Percentiles rank a stretch among this genome's conserved stretches.
Evolutionary conservation across 2,113 vertebrate genomes (phyloP).

Genomic region (Camelus bactrianus): DNA sequence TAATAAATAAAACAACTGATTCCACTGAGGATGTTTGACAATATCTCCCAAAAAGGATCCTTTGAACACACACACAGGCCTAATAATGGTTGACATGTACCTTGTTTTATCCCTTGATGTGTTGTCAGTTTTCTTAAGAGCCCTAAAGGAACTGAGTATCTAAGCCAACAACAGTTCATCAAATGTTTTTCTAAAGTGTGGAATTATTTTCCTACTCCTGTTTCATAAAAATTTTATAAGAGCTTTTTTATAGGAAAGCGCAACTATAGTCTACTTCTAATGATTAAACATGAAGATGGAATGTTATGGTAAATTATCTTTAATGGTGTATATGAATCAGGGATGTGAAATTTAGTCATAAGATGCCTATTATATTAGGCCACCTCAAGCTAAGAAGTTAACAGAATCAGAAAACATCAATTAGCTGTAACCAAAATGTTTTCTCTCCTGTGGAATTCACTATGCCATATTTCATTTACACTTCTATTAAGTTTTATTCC

Average conservation of each 20-base stretch:
- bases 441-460: not conserved
- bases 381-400: not conserved
- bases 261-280: not conserved
- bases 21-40: not conserved
- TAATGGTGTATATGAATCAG: not conserved
- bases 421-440: not conserved
- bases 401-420: not conserved
- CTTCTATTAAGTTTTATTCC: not conserved
- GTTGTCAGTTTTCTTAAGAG: not conserved
- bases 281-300: not conserved
- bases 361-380: not conserved
- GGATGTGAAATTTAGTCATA: not conserved
- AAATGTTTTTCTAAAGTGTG: not conserved
- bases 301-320: not conserved
- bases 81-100: not conserved
- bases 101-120: not conserved
- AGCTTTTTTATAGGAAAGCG: not conserved
- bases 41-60: not conserved
- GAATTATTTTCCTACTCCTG: not conserved
- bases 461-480: not conserved
- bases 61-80: not conserved
- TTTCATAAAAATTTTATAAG: not conserved
- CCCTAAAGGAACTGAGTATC: not conserved
- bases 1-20: not conserved
- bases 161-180: not conserved